A percentile compares a stretch with the other conserved stretches of the same genome.
Evolutionary conservation across 2,888 invertebrate genomes (phyloP).

Genomic region (Pollenia labialis): DNA sequence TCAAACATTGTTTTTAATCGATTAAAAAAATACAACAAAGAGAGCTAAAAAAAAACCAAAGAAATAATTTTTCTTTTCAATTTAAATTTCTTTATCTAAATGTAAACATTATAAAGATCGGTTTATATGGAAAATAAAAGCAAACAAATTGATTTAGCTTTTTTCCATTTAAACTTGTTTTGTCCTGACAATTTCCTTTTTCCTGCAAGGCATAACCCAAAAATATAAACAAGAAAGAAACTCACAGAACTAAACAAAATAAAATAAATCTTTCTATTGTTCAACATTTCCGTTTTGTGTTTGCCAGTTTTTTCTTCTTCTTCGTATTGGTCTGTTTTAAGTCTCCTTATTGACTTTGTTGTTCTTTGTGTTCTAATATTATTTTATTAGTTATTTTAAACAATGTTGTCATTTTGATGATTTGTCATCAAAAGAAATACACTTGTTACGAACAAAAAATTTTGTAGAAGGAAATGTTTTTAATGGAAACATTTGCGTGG

Average conservation of each 20-base stretch:
- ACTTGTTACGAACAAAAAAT: no score
- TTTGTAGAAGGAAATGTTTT: no score
- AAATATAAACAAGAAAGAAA: not conserved
- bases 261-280: not conserved
- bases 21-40: not conserved
- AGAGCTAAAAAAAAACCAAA: not conserved
- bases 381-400: not conserved
- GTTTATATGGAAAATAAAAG: conserved; percentile 1
- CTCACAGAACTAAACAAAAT: not conserved
- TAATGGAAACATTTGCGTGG: no score
- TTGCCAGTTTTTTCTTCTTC: not conserved
- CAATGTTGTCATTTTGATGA: not conserved
- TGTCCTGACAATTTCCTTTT: conserved; percentile 4
- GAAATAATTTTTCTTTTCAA: not conserved
- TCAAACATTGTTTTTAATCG: not conserved
- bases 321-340: not conserved
- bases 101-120: not conserved
- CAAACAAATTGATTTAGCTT: not conserved
- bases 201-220: not conserved
- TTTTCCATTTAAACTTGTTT: not conserved
- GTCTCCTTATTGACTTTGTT: not conserved
- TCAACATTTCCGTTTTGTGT: conserved; percentile 33
- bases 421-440: not conserved
- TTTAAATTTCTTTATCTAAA: conserved; percentile 10
- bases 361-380: not conserved